Conservation (phyloP, 2,113 vertebrate species). For the Sakesphorus luctuosus region DNA sequence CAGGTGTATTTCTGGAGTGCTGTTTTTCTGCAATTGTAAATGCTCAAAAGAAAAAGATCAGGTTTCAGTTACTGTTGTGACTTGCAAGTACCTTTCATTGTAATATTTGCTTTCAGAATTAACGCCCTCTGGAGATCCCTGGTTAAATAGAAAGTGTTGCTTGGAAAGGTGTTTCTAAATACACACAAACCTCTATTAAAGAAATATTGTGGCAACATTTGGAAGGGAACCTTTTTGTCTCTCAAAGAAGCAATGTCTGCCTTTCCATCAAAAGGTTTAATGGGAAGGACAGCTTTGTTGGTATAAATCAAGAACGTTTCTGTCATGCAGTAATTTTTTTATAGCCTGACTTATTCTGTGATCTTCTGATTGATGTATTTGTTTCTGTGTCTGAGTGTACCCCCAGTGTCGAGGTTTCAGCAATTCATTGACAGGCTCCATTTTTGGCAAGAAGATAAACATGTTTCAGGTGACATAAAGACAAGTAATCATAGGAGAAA, state of each 20-base stretch:
- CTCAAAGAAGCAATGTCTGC: background rate
- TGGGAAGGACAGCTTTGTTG: background rate
- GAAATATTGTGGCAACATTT: background rate
- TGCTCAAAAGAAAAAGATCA: background rate
- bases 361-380: slow-evolving; percentile 28
- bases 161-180: background rate
- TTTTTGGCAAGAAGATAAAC: background rate
- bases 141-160: background rate
- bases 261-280: background rate
- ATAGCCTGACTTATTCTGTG: background rate
- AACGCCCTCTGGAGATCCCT: background rate
- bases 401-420: background rate
- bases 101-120: background rate
- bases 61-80: background rate
- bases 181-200: background rate
- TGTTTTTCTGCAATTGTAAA: background rate
- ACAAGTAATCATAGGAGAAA: background rate
- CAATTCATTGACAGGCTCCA: background rate
- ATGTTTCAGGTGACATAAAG: background rate
- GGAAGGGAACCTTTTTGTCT: background rate
- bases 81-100: background rate
- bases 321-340: background rate
- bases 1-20: background rate
- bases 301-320: slow-evolving; percentile 7
- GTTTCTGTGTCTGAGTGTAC: background rate